Evolutionary conservation across 1,140 invertebrate genomes (phyloP), one percentile per base, ranked within the genome.

Genomic region (Dreissena polymorpha): DNA sequence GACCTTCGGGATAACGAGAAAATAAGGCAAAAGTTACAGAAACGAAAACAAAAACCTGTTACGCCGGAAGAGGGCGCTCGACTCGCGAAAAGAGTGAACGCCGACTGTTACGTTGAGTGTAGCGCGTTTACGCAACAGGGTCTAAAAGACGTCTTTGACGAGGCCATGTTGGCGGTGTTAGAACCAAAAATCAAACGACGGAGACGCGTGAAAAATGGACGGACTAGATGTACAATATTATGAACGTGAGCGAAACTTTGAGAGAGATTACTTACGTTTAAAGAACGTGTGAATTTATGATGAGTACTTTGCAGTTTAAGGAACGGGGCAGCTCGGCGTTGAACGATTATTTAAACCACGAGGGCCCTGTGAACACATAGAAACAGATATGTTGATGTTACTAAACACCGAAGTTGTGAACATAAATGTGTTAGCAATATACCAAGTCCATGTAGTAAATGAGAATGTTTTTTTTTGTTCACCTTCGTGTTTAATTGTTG

Each of bases 81-180:
- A 86, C 91, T 98, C 88, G 97, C 97, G 23, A 88, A 88, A 70
- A 85, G 79, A 39, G 74, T 90, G 76, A 96, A 96, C 86, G 97
- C 97, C 8, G 97, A 99, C 14, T 95, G 95, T 86, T 98, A 98
- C 90, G 95, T 98, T 14, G 97, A 98, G 92, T 98, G 97, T 84
- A 98, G 97, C 2, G 96, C 97, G 5, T 95, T 97, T 27, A 88
- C 89, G 10, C 80, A 86, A 81, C 86, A 88, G 76, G 89, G 89
- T 21, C 71, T 91, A 0, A 91, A 91, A 75, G 86, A 90, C 83
- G 90, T 91, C 16, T 91, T 91, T 79, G 90, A 91, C 49, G 88
- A 89, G 68, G 90, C 90, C 23, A 84, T 91, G 13, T 77, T 90
- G 16, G 87, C 90, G 12, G 89, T 89, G 13, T 73, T 90, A 55